These are phyloP conservation scores for Rhabdomys dilectus DNA, from an alignment of 2,113 vertebrate species.

Conservation along the genomic window DNA sequence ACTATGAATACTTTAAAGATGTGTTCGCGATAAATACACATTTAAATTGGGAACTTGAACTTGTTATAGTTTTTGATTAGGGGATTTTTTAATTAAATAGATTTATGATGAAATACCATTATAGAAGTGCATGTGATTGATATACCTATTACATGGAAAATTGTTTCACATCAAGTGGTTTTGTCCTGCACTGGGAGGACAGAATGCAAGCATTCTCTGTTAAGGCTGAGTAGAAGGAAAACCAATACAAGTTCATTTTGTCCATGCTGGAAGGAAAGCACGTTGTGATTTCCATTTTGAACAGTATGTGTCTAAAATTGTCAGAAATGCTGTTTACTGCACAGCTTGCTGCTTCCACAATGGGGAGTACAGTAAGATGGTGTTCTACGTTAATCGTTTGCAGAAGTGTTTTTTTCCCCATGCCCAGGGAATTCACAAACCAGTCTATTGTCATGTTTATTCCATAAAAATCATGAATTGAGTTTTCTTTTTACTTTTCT, in stretches of 20 bases:
- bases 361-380: neutral
- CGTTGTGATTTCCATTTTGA: neutral
- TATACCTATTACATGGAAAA: neutral
- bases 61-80: neutral
- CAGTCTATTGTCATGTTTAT: conserved; percentile 66
- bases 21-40: neutral
- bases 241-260: neutral
- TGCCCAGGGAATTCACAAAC: conserved; percentile 74
- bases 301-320: conserved; percentile 8
- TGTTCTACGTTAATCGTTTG: conserved; percentile 65
- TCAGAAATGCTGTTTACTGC: conserved; percentile 14
- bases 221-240: neutral
- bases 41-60: neutral
- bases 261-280: neutral
- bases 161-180: neutral
- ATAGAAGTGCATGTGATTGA: neutral
- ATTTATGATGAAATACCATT: neutral
- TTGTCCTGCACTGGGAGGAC: conserved; percentile 16
- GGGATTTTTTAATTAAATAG: conserved; percentile 30
- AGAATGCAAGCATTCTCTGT: conserved; percentile 23
- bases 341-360: conserved; percentile 6
- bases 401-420: conserved; percentile 68
- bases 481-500: neutral
- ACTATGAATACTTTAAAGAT: neutral
- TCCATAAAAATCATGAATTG: conserved; percentile 79